These are phyloP conservation scores for Megaceryle torquata DNA, from an alignment of 2,113 vertebrate species.

Conservation along the genomic window DNA sequence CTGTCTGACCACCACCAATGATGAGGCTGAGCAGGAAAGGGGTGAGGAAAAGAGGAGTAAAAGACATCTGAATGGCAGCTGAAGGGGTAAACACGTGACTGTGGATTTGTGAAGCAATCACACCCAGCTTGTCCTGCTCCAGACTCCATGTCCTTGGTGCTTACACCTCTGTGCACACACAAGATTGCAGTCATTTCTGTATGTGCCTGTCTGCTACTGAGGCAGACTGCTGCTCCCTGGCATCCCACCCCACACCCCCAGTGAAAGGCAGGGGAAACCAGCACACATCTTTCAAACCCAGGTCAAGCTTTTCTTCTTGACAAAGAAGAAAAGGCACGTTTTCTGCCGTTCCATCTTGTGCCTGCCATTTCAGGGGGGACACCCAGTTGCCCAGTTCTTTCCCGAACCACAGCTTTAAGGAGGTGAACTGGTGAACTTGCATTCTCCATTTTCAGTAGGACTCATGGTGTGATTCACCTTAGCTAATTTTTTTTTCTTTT, in stretches of 20 bases:
- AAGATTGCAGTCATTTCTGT: background rate
- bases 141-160: background rate
- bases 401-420: accelerated
- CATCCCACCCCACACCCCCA: accelerated
- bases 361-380: background rate
- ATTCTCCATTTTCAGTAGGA: background rate
- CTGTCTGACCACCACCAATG: accelerated
- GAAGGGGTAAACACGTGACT: background rate
- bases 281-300: accelerated
- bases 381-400: background rate
- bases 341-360: background rate
- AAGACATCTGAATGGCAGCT: background rate
- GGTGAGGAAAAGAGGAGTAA: background rate
- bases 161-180: background rate
- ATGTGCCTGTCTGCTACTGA: accelerated
- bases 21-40: background rate
- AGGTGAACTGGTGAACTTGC: background rate
- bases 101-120: accelerated
- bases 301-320: background rate
- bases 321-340: background rate
- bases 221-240: background rate
- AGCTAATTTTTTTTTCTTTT: background rate
- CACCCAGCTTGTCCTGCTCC: background rate
- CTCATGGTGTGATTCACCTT: accelerated
- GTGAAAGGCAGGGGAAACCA: accelerated